Evolutionary conservation across 2,797 vertebrate species (phyloP).

Genomic region (Oreonectes daqikongensis): DNA sequence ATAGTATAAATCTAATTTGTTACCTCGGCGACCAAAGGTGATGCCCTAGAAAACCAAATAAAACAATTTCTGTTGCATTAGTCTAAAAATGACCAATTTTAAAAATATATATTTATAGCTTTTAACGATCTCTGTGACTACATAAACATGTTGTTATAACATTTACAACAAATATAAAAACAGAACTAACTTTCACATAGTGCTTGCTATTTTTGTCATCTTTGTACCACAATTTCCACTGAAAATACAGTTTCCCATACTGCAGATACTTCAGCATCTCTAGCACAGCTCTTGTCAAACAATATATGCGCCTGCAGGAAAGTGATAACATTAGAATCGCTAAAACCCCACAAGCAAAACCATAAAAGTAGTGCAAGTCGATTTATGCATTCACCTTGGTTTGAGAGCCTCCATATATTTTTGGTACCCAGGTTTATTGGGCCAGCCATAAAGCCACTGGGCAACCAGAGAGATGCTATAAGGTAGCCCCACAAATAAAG

Average conservation of each 20-base stretch:
- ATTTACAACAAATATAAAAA: constrained; percentile 4
- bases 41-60: too few relatives aligned
- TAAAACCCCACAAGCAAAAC: neutral
- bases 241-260: constrained; percentile 74
- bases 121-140: neutral
- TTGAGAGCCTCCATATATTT: constrained; percentile 78
- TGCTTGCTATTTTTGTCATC: constrained; percentile 69
- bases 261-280: constrained; percentile 75
- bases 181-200: constrained; percentile 71
- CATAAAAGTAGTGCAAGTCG: neutral
- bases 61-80: neutral
- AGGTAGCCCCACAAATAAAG: constrained; percentile 69
- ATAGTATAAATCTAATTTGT: constrained; percentile 78
- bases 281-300: constrained; percentile 70
- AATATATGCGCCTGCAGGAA: constrained; percentile 69
- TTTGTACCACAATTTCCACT: constrained; percentile 75
- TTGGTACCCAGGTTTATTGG: constrained; percentile 73
- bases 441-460: constrained; percentile 78
- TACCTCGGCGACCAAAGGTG: constrained; percentile 71
- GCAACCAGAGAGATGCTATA: constrained; percentile 71
- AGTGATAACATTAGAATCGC: neutral
- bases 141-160: neutral
- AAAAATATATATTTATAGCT: neutral
- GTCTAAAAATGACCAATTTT: neutral
- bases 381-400: constrained; percentile 68